These are phyloP conservation scores for Carapus acus DNA, from an alignment of 2,797 vertebrate genomes.

Conservation along the genomic window DNA sequence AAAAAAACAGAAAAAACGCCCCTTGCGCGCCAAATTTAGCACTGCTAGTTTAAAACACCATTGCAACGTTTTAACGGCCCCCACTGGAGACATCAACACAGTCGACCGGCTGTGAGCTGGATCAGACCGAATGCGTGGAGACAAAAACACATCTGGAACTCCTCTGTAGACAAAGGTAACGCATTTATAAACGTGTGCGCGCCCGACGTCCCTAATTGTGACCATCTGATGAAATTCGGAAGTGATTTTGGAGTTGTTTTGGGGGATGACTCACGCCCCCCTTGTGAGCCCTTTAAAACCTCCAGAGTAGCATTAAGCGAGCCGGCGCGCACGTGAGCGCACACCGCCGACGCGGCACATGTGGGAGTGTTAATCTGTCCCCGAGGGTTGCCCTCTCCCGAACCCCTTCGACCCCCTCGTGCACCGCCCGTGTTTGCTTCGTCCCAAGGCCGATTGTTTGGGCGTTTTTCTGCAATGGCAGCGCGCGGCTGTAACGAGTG, in stretches of 20 bases:
- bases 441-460: no score
- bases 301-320: background rate
- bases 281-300: background rate
- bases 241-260: no score
- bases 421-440: constrained; percentile 26
- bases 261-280: no score
- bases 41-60: background rate
- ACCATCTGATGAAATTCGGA: no score
- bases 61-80: no score
- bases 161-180: background rate
- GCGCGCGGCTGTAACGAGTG: constrained; percentile 45
- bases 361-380: background rate
- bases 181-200: background rate
- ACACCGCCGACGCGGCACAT: background rate
- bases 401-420: constrained; percentile 8
- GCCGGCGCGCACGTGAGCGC: background rate
- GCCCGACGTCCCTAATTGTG: constrained; percentile 5
- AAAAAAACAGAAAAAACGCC: background rate
- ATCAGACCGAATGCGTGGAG: no score
- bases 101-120: no score
- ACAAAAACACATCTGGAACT: no score
- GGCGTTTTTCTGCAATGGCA: constrained; percentile 50
- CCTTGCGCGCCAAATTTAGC: background rate
- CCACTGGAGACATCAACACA: no score
- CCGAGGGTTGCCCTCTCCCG: constrained; percentile 28